Evolutionary conservation across 2,113 vertebrate genomes (phyloP), one percentile per base, ranked within the genome.

Genomic region (Equus quagga): DNA sequence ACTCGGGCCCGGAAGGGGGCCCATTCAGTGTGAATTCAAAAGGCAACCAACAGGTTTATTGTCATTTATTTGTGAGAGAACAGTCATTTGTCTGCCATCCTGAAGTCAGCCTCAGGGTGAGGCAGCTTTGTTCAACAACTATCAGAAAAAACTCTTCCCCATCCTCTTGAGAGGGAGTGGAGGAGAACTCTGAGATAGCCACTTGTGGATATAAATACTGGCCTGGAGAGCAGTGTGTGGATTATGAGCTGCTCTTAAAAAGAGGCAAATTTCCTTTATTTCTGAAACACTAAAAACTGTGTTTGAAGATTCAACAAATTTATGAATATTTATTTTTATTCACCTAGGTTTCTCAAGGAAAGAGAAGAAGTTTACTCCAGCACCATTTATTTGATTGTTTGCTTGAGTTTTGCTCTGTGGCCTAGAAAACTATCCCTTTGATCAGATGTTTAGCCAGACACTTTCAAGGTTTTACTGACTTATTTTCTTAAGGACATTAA

Each of bases 51-150:
- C 78, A 84, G 82, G 64, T 65, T 93, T 92, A 81, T 8, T 96
- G 73, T 87, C 96, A 81, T 94, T 89, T 96, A 83, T 95, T 87
- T 97, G 79, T 44, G 41, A 64, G 41, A 95, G 79, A 96, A 94
- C 41, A 82, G 73, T 91, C 86, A 83, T 87, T 97, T 72, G 70
- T 64, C 87, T 97, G 95, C 92, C 83, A 90, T 3, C 31, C 24
- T 88, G 82, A 96, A 94, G 91, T 91, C 82, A 86, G 89, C 75
- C 88, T 93, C 72, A 14, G 82, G 83, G 65, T 87, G 46, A 96
- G 72, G 49, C 2, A 0, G 80, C 41, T 98, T 97, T 97, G 84
- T 85, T 97, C 82, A 87, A 56, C 33, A 73, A 44, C 65, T 67
- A 65, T 70, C 58, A 96, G 75, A 89, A 33, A 84, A 81, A 96